Evolutionary conservation across 2,113 vertebrate species (phyloP).

Genomic region (Hylia prasina): DNA sequence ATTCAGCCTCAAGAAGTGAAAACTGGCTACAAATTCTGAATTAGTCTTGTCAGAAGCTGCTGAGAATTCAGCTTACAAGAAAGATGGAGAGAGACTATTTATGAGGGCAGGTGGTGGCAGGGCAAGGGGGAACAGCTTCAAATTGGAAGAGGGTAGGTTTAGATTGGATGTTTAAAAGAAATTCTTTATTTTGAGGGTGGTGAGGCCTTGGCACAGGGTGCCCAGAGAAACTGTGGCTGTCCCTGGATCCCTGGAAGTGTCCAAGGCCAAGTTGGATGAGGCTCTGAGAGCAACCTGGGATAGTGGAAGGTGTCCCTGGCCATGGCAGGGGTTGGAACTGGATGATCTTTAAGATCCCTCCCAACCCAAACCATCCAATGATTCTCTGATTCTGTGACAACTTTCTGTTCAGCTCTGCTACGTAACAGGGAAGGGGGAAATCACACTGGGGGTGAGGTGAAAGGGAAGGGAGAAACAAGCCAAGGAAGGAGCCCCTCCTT

Average conservation of each 20-base stretch:
- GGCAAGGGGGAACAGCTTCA: background rate
- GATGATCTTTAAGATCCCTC: background rate
- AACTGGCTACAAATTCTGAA: background rate
- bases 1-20: background rate
- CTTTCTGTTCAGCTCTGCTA: background rate
- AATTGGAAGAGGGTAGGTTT: background rate
- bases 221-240: background rate
- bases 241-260: background rate
- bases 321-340: background rate
- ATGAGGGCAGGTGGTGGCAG: no score
- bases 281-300: background rate
- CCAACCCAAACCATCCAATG: background rate
- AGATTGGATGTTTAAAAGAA: background rate
- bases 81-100: background rate
- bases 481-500: background rate
- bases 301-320: background rate
- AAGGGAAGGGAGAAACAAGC: background rate
- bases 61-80: background rate
- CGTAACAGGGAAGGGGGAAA: background rate
- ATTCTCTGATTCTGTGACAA: background rate
- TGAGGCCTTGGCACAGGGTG: accelerated
- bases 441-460: background rate
- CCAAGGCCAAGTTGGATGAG: background rate
- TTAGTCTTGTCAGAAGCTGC: background rate
- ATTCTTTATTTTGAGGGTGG: background rate